These are phyloP conservation scores for Heloderma charlesbogerti DNA, from an alignment of 2,113 vertebrate species.

Conservation along the genomic window DNA sequence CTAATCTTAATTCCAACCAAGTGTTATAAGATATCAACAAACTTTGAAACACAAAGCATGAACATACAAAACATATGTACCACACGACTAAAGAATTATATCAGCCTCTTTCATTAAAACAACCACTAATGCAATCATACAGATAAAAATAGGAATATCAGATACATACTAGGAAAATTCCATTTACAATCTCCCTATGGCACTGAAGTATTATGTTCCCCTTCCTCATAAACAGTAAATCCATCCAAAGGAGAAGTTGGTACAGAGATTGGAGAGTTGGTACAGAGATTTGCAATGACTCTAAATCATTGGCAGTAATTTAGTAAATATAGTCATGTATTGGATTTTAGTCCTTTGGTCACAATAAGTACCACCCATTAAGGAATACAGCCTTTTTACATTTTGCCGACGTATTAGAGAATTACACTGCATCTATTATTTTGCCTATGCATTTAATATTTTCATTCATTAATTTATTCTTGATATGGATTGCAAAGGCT, in stretches of 20 bases:
- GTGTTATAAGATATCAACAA: not conserved
- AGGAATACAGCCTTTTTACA: not conserved
- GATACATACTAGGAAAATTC: not conserved
- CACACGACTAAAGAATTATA: not conserved
- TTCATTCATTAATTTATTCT: not conserved
- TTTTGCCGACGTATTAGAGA: not conserved
- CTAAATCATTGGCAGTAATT: not conserved
- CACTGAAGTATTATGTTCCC: not conserved
- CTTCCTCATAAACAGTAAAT: not conserved
- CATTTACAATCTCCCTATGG: no score
- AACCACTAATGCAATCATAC: not conserved
- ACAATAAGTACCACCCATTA: not conserved
- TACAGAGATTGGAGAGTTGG: not conserved
- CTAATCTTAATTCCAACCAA: slow-evolving; percentile 8
- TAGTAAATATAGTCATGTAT: not conserved
- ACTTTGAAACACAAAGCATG: not conserved
- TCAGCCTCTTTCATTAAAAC: not conserved
- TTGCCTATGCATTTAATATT: not conserved
- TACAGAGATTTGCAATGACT: no score
- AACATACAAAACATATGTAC: not conserved
- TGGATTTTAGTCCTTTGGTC: not conserved
- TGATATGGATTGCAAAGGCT: not conserved
- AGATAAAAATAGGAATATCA: not conserved
- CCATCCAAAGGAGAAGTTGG: not conserved
- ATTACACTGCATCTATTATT: not conserved